Evolutionary conservation across 2,113 vertebrate species (phyloP), one percentile per base, ranked within the genome.

Genomic region (Ahaetulla prasina): DNA sequence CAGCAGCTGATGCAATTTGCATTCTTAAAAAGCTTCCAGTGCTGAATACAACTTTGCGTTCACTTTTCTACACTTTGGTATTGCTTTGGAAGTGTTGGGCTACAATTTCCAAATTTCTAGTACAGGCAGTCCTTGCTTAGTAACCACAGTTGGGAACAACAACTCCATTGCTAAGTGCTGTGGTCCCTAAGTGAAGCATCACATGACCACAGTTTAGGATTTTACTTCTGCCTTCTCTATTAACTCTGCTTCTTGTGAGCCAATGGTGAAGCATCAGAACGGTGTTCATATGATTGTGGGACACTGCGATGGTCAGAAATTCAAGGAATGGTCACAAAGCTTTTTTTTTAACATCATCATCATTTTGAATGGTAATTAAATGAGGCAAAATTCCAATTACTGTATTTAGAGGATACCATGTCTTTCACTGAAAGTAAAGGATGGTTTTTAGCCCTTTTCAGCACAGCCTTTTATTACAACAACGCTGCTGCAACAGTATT

Each of bases 401-500:
- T 49, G 49, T 49, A 35, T 74, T 68, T n/a, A 12, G n/a, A 18
- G 63, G n/a, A 74, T 35, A 74, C 63, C 63, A 20, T 39, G 12
- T 35, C 85, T 47, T 27, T 27, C 45, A 50, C 14, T 30, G 45
- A 11, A 5, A 16, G 49, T 6, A 89, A 16, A 88, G 4, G 27
- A 2, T 23, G 43, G 23, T 43, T 60, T 92, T 85, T 57, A 43
- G 60, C 25, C 8, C 89, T 35, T 92, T 14, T 22, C 4, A 88
- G 0, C 0, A 68, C 3, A 95, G 93, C 3, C 45, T 16, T 50
- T 52, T 0, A 86, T 4, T 1, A 4, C 0, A 1, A 50, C 55
- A 0, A 0, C 35, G n/a, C 1, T 0, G 1, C 5, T n/a, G 23
- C 39, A 11, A 52, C 39, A 60, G 57, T 35, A 43, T 90, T 60